Conservation (phyloP, 2,113 vertebrate species). For the Miniopterus natalensis region DNA sequence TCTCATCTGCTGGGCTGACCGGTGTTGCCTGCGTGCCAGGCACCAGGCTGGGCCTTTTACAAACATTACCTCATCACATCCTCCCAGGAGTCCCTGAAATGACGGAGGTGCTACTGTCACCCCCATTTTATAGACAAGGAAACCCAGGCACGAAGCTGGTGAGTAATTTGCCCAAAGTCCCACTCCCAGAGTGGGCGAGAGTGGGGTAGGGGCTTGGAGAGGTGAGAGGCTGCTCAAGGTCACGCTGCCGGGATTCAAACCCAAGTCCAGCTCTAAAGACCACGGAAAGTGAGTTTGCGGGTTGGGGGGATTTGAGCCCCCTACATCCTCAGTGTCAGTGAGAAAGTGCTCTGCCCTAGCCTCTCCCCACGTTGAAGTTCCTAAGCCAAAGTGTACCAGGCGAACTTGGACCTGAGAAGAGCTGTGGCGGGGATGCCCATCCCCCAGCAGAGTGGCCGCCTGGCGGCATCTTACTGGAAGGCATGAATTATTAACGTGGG, state of each 20-base stretch:
- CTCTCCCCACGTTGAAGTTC: neutral
- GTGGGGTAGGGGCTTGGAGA: neutral
- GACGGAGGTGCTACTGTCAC: neutral
- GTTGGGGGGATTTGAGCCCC: neutral
- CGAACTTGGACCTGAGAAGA: constrained; percentile 22
- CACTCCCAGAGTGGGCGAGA: neutral
- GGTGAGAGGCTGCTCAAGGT: neutral
- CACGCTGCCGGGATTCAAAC: fast-evolving
- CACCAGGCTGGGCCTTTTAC: neutral
- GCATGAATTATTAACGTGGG: constrained; percentile 88
- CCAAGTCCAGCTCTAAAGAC: neutral
- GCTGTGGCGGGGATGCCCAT: neutral
- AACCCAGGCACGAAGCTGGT: neutral
- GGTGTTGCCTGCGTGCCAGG: neutral
- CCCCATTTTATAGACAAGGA: neutral
- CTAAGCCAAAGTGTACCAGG: constrained; percentile 40
- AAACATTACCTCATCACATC: neutral
- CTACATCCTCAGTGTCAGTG: fast-evolving
- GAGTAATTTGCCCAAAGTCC: neutral
- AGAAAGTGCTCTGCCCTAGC: neutral
- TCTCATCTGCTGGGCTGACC: neutral
- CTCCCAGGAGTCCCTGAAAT: neutral
- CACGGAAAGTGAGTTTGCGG: neutral
- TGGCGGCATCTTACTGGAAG: constrained; percentile 85
- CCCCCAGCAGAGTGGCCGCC: neutral